Conservation (phyloP, 2,113 vertebrate species). For the Engystomops pustulosus region DNA sequence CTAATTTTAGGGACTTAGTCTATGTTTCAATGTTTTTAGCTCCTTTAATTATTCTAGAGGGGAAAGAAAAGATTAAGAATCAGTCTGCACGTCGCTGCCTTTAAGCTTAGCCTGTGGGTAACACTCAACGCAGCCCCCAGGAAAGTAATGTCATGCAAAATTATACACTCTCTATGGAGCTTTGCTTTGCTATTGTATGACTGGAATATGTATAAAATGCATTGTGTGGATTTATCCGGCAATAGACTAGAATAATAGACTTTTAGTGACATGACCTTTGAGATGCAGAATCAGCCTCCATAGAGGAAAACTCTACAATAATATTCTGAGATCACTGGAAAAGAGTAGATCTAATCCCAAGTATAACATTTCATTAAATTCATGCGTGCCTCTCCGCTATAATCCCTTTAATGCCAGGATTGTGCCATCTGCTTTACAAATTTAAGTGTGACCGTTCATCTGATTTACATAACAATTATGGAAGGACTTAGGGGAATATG, state of each 20-base stretch:
- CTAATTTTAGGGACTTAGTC: too few species aligned
- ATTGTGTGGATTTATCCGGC: constrained; percentile 21
- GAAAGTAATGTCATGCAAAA: constrained; percentile 43
- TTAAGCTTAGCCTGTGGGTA: constrained; percentile 27
- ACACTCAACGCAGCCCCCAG: not conserved
- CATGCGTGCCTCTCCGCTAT: not conserved
- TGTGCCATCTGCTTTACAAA: constrained; percentile 52
- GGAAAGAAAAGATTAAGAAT: not conserved
- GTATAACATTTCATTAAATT: constrained; percentile 44
- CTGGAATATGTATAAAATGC: constrained; percentile 20
- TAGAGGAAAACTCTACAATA: not conserved
- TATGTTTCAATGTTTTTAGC: too few species aligned
- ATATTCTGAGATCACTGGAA: constrained; percentile 1
- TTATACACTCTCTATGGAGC: not conserved
- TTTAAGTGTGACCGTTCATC: constrained; percentile 34
- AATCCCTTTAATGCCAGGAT: constrained; percentile 28
- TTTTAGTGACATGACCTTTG: constrained; percentile 22
- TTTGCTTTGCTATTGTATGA: constrained; percentile 22
- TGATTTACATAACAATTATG: constrained; percentile 39
- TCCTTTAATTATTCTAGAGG: not conserved
- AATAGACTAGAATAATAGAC: constrained; percentile 32
- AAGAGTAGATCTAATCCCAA: constrained; percentile 13
- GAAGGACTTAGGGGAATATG: constrained; percentile 9
- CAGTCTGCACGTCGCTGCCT: not conserved
- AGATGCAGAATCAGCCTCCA: not conserved